Evolutionary conservation across 1,140 invertebrate genomes (phyloP).

Genomic region (Drosophila pachea): DNA sequence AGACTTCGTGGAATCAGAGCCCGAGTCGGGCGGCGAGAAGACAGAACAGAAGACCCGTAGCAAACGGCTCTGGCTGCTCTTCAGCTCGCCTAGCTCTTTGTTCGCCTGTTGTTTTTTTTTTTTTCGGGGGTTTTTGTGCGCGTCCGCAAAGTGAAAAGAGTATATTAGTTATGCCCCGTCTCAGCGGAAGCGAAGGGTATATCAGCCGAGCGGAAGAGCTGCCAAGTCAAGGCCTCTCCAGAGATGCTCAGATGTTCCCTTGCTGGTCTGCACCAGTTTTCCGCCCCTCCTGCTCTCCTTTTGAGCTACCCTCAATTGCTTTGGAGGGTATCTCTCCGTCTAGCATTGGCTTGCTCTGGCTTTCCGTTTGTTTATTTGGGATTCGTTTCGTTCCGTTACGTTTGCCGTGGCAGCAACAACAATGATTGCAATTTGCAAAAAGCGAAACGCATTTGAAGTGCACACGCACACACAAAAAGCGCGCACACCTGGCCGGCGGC

Average conservation of each 20-base stretch:
- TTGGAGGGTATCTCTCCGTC: neutral
- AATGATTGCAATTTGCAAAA: constrained; percentile 73
- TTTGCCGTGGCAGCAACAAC: constrained; percentile 42
- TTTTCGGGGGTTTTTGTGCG: neutral
- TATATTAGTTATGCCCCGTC: neutral
- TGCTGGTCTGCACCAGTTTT: no score
- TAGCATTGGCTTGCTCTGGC: constrained; percentile 10
- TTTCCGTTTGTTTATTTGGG: constrained; percentile 31
- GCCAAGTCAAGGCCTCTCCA: no score
- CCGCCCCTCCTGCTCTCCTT: no score
- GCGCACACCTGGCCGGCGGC: neutral
- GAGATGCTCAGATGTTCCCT: no score
- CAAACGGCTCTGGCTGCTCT: constrained; percentile 9
- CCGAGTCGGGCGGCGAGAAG: constrained; percentile 4
- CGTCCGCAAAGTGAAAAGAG: neutral
- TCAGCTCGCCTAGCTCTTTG: constrained; percentile 1
- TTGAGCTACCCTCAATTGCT: no score
- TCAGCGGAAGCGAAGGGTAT: neutral
- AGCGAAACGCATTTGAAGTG: constrained; percentile 67
- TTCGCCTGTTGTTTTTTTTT: neutral
- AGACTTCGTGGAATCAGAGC: constrained; percentile 23
- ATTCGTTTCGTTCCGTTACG: constrained; percentile 29
- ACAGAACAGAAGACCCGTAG: no score
- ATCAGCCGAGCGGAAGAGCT: no score
- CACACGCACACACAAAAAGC: constrained; percentile 16